Conservation (phyloP, 1,140 invertebrate genomes). For the Luehdorfia chinensis region DNA sequence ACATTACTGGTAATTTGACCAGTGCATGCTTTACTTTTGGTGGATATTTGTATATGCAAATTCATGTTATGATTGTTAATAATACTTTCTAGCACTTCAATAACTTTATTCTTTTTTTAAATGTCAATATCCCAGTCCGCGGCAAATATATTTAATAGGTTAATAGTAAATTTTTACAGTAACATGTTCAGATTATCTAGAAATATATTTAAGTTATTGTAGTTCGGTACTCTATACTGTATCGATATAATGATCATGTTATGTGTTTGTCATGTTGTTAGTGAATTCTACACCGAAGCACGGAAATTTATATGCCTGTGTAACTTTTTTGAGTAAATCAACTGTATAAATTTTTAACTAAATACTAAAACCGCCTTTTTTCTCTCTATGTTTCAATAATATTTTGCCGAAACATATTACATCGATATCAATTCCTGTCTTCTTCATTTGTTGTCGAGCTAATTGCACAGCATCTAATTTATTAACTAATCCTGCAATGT, state of each 20-base stretch:
- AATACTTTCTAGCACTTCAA: slow-evolving; percentile 13
- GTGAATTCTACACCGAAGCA: slow-evolving; percentile 19
- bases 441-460: too few species aligned
- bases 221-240: slow-evolving; percentile 20
- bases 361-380: slow-evolving; percentile 21
- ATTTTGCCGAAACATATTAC: slow-evolving; percentile 21
- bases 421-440: slow-evolving; percentile 14
- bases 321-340: slow-evolving; percentile 8
- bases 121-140: slow-evolving; percentile 27
- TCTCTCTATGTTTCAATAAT: slow-evolving; percentile 18
- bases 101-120: slow-evolving; percentile 11
- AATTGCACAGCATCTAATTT: too few species aligned
- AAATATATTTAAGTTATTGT: slow-evolving; percentile 11
- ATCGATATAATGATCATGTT: slow-evolving; percentile 19
- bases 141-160: slow-evolving; percentile 19
- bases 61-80: slow-evolving; percentile 20
- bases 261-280: too few species aligned
- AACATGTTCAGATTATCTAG: slow-evolving; percentile 20
- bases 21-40: slow-evolving; percentile 19
- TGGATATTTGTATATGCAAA: slow-evolving; percentile 19
- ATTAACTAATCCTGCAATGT: too few species aligned
- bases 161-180: slow-evolving; percentile 6
- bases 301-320: slow-evolving; percentile 15
- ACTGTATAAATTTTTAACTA: slow-evolving; percentile 14
- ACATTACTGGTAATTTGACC: slow-evolving; percentile 26